Base-by-base conservation (phyloP, 2,797 vertebrate species). In the Poecilia velifera region DNA sequence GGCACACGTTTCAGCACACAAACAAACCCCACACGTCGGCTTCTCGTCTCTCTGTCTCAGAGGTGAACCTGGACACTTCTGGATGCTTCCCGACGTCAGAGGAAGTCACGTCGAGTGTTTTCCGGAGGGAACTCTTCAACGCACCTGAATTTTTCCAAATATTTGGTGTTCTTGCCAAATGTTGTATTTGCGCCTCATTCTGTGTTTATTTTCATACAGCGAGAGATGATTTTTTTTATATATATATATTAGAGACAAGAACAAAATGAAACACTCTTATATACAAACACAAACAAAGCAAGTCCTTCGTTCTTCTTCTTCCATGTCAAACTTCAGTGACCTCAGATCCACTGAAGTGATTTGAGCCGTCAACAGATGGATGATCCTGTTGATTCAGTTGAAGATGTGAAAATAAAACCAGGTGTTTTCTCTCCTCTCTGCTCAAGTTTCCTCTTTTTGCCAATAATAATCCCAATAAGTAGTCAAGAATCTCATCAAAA, bases 291-390 rank as follows among this genome's bases (percentile, higher is more conserved):
- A 77, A 64, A 81, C 43, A 0, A 55, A 84, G 28, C 64, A 75
- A 78, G 55, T 76, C 73, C 41, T 39, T 88, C 76, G 25, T 70
- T 76, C 72, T 51, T 51, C 49, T 1, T 75, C 76, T 36, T 72
- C 84, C 74, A 62, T 51, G 77, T 77, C 79, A 72, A 78, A 73
- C 74, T 83, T 16, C 66, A 31, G 76, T 84, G 79, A 90, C 87
- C 82, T 80, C 87, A 85, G 79, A 82, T 85, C 77, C 87, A 12
- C 78, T 13, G 18, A 46, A 84, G 86, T 88, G 91, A 92, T 84
- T 86, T 46, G 76, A 89, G 84, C 87, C 93, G 91, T 93, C 90
- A 89, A 85, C 92, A 90, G 84, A 90, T 87, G 90, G 85, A 62
- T 47, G 34, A 78, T 89, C 86, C 89, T 90, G 90, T 90, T 89